These are phyloP conservation scores for Tyrophagus putrescentiae DNA, from an alignment of 1,140 invertebrate genomes.

Conservation along the genomic window DNA sequence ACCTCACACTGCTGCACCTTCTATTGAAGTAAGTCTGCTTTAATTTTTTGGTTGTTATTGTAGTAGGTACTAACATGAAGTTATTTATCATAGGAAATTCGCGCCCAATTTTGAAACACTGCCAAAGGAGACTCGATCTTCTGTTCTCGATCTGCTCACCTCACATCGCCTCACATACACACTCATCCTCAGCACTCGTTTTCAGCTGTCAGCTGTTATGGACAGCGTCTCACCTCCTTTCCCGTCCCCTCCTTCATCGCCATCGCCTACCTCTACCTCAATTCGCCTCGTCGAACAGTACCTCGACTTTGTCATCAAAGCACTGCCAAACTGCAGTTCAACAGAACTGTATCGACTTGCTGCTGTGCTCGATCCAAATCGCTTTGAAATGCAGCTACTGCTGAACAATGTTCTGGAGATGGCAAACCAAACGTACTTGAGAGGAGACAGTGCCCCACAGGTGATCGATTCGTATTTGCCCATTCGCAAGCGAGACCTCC, in stretches of 20 bases:
- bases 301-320: slow-evolving; percentile 11
- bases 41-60: neutral
- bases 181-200: neutral
- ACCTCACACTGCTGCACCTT: neutral
- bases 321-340: neutral
- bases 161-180: neutral
- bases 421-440: slow-evolving; percentile 16
- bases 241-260: no score
- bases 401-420: neutral
- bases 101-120: neutral
- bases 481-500: slow-evolving; percentile 18
- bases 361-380: neutral
- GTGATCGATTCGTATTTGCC: neutral
- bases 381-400: slow-evolving; percentile 13
- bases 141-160: neutral
- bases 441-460: neutral
- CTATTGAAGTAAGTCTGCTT: neutral
- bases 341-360: neutral
- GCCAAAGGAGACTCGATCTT: neutral
- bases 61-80: neutral
- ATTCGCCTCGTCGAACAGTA: slow-evolving; percentile 5
- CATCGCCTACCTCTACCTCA: neutral
- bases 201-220: no score
- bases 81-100: neutral
- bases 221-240: no score